These are phyloP conservation scores for Argyrosomus regius DNA, from an alignment of 2,797 vertebrate genomes.

Conservation along the genomic window DNA sequence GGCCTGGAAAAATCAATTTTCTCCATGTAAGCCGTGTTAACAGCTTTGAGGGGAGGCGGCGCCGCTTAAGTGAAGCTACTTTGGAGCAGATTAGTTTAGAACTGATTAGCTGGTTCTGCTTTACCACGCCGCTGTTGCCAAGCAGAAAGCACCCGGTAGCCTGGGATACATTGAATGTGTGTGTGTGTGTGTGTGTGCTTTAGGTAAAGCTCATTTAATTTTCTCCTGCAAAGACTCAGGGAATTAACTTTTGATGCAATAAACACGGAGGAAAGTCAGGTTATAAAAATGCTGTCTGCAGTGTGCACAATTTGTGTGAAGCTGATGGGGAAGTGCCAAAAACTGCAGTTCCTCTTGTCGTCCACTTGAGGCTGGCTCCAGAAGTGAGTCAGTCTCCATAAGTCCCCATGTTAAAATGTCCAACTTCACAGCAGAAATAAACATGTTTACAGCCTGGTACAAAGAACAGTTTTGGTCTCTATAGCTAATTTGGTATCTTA, in stretches of 20 bases:
- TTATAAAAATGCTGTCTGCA: not conserved
- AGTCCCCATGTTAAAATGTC: too few relatives aligned
- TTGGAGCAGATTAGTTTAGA: constrained; percentile 58
- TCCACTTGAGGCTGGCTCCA: too few relatives aligned
- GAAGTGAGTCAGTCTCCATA: too few relatives aligned
- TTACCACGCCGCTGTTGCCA: constrained; percentile 40
- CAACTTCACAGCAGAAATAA: too few relatives aligned
- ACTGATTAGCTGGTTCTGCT: constrained; percentile 61
- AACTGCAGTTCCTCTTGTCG: too few relatives aligned
- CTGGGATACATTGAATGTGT: not conserved
- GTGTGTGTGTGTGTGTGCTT: constrained; percentile 13
- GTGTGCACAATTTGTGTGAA: not conserved
- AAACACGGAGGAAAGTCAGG: not conserved
- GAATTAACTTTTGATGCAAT: not conserved
- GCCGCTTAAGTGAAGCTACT: constrained; percentile 44
- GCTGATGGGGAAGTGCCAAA: too few relatives aligned
- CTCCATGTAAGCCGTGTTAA: constrained; percentile 50
- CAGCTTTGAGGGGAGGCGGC: constrained; percentile 27
- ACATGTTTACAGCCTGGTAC: too few relatives aligned
- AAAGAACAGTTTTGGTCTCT: too few relatives aligned
- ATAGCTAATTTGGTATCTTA: too few relatives aligned
- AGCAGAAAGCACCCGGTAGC: constrained; percentile 10
- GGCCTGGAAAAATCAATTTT: constrained; percentile 60
- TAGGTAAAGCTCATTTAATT: constrained; percentile 2
- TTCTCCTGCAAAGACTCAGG: not conserved